Evolutionary conservation across 2,888 invertebrate genomes (phyloP).

Genomic region (Plagodis pulveraria): DNA sequence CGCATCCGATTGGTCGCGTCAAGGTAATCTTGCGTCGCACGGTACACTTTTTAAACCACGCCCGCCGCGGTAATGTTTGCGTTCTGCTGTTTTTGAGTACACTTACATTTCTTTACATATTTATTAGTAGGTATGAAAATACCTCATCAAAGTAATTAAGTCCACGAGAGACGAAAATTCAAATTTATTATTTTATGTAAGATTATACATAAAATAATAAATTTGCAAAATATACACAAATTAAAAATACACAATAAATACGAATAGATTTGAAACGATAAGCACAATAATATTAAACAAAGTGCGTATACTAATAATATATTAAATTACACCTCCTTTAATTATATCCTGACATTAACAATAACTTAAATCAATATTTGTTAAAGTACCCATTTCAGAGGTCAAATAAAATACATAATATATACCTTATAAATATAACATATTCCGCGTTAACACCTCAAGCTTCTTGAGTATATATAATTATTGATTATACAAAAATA

Average conservation of each 20-base stretch:
- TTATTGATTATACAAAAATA: slow-evolving; percentile 56
- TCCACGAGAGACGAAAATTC: too few species aligned
- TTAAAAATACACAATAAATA: not conserved
- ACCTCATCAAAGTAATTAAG: too few species aligned
- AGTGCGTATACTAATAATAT: slow-evolving; percentile 58
- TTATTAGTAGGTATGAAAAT: too few species aligned
- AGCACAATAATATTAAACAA: slow-evolving; percentile 30
- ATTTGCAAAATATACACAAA: too few species aligned
- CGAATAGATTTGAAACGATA: slow-evolving; percentile 22
- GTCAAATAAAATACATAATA: slow-evolving; percentile 35
- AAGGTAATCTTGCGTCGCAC: too few species aligned
- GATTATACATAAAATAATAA: too few species aligned
- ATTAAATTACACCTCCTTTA: slow-evolving; percentile 62
- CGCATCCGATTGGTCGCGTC: too few species aligned
- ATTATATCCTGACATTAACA: slow-evolving; percentile 44
- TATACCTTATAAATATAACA: slow-evolving; percentile 46
- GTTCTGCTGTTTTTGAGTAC: too few species aligned
- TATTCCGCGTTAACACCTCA: slow-evolving; percentile 54
- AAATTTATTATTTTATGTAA: too few species aligned
- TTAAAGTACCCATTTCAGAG: slow-evolving; percentile 56
- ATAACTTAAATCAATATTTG: slow-evolving; percentile 33
- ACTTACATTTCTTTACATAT: too few species aligned
- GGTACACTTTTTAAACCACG: too few species aligned
- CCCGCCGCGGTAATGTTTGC: too few species aligned
- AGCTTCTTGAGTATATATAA: slow-evolving; percentile 58